Evolutionary conservation across 2,797 vertebrate genomes (phyloP).

Genomic region (Sebastes trivittatus): DNA sequence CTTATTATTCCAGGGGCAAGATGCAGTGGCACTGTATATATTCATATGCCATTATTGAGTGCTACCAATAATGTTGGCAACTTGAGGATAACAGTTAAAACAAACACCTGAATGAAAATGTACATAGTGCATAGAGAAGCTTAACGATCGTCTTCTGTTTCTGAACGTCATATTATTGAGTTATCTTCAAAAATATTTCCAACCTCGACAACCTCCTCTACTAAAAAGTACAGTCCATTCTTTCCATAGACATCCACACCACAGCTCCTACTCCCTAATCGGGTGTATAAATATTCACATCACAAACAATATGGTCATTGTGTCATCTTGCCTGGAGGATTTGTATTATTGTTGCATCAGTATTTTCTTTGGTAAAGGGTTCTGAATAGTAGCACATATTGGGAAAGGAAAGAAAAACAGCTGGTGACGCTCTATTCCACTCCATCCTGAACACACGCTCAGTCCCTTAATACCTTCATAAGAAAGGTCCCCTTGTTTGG

Average conservation of each 20-base stretch:
- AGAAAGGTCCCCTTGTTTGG: slow-evolving; percentile 37
- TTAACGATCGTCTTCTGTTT: background rate
- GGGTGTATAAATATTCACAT: background rate
- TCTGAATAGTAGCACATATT: slow-evolving; percentile 23
- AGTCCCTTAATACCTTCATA: background rate
- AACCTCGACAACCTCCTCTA: background rate
- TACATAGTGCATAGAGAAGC: background rate
- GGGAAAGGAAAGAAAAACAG: background rate
- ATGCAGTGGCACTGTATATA: background rate
- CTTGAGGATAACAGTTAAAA: background rate
- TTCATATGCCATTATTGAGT: background rate
- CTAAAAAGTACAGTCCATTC: background rate
- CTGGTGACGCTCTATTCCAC: background rate
- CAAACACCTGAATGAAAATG: background rate
- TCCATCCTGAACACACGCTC: slow-evolving; percentile 6
- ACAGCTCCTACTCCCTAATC: background rate
- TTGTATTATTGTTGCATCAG: slow-evolving; percentile 18
- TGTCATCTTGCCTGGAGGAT: background rate
- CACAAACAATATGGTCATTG: background rate
- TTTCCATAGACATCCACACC: background rate
- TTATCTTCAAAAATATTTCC: background rate
- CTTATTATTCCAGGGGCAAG: slow-evolving; percentile 1
- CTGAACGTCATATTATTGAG: background rate
- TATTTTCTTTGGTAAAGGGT: background rate
- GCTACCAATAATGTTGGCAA: background rate